Base-by-base conservation (phyloP, 2,113 vertebrate genomes). In the Hymenochirus boettgeri region DNA sequence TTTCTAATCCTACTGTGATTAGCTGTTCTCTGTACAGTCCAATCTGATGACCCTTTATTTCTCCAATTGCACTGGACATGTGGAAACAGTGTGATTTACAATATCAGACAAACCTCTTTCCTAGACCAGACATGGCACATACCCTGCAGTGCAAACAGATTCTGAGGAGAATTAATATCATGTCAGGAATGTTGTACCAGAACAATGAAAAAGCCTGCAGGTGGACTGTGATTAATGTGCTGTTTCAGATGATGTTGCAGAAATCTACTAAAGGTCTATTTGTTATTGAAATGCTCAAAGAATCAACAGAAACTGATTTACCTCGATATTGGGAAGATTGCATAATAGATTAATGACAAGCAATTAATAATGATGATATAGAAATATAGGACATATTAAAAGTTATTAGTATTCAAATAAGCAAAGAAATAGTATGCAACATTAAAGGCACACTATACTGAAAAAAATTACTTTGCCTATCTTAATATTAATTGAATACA, bases 181-280 rank as follows among this genome's bases (percentile, higher is more conserved):
- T 54, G 52, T 54, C 52, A 54, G 8, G 26, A 55, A 57, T 35
- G 54, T 22, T 10, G 8, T 29, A 13, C 4, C 10, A 57, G 54
- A 35, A 57, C 54, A 57, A 57, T 57, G 17, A 33, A 21, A 35
- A 13, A 22, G 7, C 13, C 29, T 22, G 19, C 27, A 22, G 54
- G 54, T 22, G 18, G 51, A 57, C 54, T 33, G 29, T 2, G 54
- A 33, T 19, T 33, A 35, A 57, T 35, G 17, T 10, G 19, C 27
- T 57, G 4, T 22, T 31, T 19, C n/a, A 22, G 18, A 21, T 57
- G 54, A 48, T 22, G 46, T 42, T 17, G n/a, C 7, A 48, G 19
- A 8, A 48, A 22, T 21, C 19, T 48, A 2, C 21, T 19, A 48
- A 22, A 23, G 46, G 21, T 22, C 33, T 35, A 35, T 48, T 12